Percentiles rank a stretch among this genome's conserved stretches.
phyloP scores from a whole-genome alignment of 2,888 invertebrate species.

The Epinotia brunnichana region DNA sequence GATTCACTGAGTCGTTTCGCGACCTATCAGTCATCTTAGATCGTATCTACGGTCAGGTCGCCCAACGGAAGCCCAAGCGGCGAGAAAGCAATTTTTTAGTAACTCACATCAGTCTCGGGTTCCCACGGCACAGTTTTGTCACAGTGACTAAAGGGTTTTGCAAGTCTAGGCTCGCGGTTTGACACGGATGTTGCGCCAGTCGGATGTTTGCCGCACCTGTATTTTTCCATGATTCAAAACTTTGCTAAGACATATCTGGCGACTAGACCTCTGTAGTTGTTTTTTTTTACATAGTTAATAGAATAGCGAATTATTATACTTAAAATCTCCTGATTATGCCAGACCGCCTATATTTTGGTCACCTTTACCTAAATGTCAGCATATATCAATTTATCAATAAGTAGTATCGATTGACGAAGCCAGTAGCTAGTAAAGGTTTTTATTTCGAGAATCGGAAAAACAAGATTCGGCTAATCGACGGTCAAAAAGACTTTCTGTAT shows the following conservation, averaged over 20 bases:
- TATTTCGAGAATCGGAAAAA: too few species aligned
- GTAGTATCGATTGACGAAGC: too few species aligned
- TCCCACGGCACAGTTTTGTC: conserved; percentile 70
- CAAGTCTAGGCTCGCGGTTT: conserved; percentile 35
- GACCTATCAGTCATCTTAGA: conserved; percentile 72
- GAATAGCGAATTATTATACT: too few species aligned
- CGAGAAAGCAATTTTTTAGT: conserved; percentile 79
- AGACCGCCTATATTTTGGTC: too few species aligned
- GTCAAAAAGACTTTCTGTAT: too few species aligned
- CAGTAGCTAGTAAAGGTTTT: too few species aligned
- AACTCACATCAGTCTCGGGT: conserved; percentile 60
- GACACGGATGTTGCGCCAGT: conserved; percentile 40
- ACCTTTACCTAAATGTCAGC: too few species aligned
- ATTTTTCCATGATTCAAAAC: conserved; percentile 34
- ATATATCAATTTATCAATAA: too few species aligned
- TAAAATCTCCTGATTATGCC: too few species aligned
- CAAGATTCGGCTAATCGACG: too few species aligned
- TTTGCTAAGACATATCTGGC: conserved; percentile 1
- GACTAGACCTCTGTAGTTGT: background rate
- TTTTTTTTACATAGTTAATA: too few species aligned
- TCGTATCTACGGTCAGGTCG: conserved; percentile 65
- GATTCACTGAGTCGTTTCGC: conserved; percentile 68
- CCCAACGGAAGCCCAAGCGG: conserved; percentile 73
- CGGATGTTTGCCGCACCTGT: conserved; percentile 19
- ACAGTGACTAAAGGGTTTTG: conserved; percentile 50